phyloP scores from a whole-genome alignment of 2,888 invertebrate species.

The Phragmatobia fuliginosa region DNA sequence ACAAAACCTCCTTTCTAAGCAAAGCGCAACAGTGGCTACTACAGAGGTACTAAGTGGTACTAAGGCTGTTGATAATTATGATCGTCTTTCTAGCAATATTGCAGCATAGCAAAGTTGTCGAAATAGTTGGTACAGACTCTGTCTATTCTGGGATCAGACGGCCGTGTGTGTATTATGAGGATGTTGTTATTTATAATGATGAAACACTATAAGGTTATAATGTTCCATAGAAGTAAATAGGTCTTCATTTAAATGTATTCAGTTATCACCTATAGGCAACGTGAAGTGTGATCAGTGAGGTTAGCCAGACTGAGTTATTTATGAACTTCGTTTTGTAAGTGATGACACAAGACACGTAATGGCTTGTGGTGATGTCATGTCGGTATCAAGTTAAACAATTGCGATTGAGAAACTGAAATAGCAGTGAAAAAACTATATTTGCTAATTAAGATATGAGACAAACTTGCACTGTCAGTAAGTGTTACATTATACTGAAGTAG shows the following conservation, averaged over 20 bases:
- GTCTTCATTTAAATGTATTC: not conserved
- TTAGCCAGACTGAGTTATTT: slow-evolving; percentile 7
- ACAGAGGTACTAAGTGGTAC: no score
- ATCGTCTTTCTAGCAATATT: no score
- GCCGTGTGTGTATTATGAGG: no score
- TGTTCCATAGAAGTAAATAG: not conserved
- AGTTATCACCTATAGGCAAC: not conserved
- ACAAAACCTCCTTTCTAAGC: no score
- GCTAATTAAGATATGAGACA: not conserved
- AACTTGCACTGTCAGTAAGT: not conserved
- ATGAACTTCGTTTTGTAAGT: slow-evolving; percentile 4
- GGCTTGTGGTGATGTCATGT: slow-evolving; percentile 1
- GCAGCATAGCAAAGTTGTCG: no score
- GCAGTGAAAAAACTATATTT: not conserved
- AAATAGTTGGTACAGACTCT: no score
- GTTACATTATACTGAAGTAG: not conserved
- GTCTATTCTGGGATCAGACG: no score
- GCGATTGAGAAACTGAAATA: not conserved
- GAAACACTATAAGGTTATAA: no score
- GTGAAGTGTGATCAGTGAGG: not conserved
- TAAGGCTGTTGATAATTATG: no score
- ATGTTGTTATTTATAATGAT: no score
- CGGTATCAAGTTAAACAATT: slow-evolving; percentile 7
- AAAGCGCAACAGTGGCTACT: no score
- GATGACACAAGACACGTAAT: not conserved